Percentiles rank a stretch among this genome's conserved stretches.
phyloP scores from a whole-genome alignment of 1,140 invertebrate genomes.

The Trachelipus rathkii region DNA sequence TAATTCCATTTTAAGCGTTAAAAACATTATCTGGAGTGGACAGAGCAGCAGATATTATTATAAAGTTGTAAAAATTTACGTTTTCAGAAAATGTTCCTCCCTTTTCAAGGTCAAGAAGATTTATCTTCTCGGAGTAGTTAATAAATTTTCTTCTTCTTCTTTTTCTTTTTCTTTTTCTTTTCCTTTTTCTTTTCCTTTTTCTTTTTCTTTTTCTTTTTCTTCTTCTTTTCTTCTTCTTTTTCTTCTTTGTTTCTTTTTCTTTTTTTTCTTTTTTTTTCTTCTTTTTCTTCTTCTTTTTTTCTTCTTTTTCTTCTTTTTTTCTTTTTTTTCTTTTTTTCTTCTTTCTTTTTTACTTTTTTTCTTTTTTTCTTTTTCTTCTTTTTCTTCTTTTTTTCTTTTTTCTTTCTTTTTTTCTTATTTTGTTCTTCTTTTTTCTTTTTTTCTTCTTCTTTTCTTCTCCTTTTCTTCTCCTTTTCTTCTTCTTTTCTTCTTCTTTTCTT shows the following conservation, averaged over 20 bases:
- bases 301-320: background rate
- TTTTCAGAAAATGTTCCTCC: too few species aligned
- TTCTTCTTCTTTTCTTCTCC: background rate
- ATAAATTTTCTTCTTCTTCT: too few species aligned
- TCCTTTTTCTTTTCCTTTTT: too few species aligned
- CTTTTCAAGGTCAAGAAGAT: too few species aligned
- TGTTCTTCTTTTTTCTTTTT: background rate
- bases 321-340: too few species aligned
- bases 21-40: too few species aligned
- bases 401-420: background rate
- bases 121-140: too few species aligned
- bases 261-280: background rate
- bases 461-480: background rate
- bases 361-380: background rate
- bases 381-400: background rate
- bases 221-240: background rate
- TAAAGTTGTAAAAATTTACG: too few species aligned
- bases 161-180: too few species aligned
- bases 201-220: background rate
- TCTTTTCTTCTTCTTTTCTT: background rate
- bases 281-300: background rate
- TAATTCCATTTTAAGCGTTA: too few species aligned
- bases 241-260: background rate
- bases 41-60: too few species aligned
- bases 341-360: background rate